Conservation (phyloP, 2,797 vertebrate genomes). For the Ispidina lecontei region DNA sequence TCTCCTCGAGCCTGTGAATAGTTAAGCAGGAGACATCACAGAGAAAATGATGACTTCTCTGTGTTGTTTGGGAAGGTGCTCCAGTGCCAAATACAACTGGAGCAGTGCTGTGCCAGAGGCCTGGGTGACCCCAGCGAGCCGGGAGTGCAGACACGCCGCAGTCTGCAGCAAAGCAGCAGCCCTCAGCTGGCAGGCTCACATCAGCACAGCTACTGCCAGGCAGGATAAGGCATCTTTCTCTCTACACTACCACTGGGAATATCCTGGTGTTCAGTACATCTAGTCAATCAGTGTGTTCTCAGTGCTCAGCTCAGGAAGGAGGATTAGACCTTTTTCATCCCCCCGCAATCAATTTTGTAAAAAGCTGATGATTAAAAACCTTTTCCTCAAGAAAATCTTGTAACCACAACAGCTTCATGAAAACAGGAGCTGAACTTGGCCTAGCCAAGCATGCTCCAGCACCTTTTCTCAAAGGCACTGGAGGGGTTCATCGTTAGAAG, state of each 20-base stretch:
- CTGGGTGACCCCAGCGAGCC: neutral
- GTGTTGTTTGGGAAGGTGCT: neutral
- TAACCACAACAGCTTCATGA: neutral
- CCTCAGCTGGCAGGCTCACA: neutral
- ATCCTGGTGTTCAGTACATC: neutral
- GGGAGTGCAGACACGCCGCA: constrained; percentile 11
- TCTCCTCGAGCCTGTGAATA: neutral
- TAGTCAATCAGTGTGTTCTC: neutral
- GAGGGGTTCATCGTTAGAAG: neutral
- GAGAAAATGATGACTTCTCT: neutral
- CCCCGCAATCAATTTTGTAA: neutral
- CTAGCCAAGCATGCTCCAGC: neutral
- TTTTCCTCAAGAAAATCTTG: neutral
- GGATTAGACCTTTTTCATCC: neutral
- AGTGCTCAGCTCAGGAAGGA: neutral
- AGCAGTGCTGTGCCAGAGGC: neutral
- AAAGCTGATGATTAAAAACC: neutral
- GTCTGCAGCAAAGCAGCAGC: neutral
- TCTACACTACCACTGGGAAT: neutral
- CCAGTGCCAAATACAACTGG: constrained; percentile 18
- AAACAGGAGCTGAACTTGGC: neutral
- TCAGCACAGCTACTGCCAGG: neutral
- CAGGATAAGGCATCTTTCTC: neutral
- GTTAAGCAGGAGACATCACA: neutral
- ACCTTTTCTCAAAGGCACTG: neutral